These are phyloP conservation scores for Enteromius paludinosus DNA, from an alignment of 2,797 vertebrate species.

Conservation along the genomic window DNA sequence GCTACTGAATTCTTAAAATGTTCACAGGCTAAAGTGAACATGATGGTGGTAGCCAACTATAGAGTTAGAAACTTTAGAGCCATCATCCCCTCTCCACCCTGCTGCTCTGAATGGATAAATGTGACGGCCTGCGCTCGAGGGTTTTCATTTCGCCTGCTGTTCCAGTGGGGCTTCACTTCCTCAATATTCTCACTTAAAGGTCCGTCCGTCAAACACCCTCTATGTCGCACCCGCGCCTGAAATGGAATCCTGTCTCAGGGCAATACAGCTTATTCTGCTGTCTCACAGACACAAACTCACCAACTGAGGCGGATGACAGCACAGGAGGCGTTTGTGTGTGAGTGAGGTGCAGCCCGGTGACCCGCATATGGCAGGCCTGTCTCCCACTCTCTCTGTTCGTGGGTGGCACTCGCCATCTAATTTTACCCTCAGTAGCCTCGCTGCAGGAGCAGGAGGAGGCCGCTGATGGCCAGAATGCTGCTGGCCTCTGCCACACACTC, in stretches of 20 bases:
- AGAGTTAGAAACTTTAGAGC: conserved; percentile 1
- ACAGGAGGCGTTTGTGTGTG: conserved; percentile 28
- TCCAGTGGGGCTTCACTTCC: conserved; percentile 38
- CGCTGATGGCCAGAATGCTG: conserved; percentile 12
- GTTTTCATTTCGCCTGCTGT: conserved; percentile 46
- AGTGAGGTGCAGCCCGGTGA: conserved; percentile 38
- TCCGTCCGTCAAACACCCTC: conserved; percentile 25
- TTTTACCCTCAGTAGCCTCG: conserved; percentile 30
- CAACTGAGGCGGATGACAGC: conserved; percentile 26
- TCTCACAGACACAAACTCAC: conserved; percentile 11
- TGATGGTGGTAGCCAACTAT: neutral
- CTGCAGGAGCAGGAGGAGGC: conserved; percentile 19
- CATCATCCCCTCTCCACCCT: neutral
- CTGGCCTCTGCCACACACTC: conserved; percentile 6
- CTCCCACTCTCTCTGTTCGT: conserved; percentile 25
- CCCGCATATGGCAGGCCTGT: conserved; percentile 26
- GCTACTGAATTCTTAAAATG: conserved; percentile 15
- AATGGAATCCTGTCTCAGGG: conserved; percentile 51
- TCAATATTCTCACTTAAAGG: conserved; percentile 51
- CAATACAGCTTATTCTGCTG: conserved; percentile 42
- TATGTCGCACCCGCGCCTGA: conserved; percentile 19
- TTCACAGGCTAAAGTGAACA: neutral
- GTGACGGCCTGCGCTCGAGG: conserved; percentile 23
- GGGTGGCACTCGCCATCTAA: conserved; percentile 34
- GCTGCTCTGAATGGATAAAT: conserved; percentile 35